Evolutionary conservation across 2,888 invertebrate species (phyloP).

Genomic region (Strigamia transsilvanica): DNA sequence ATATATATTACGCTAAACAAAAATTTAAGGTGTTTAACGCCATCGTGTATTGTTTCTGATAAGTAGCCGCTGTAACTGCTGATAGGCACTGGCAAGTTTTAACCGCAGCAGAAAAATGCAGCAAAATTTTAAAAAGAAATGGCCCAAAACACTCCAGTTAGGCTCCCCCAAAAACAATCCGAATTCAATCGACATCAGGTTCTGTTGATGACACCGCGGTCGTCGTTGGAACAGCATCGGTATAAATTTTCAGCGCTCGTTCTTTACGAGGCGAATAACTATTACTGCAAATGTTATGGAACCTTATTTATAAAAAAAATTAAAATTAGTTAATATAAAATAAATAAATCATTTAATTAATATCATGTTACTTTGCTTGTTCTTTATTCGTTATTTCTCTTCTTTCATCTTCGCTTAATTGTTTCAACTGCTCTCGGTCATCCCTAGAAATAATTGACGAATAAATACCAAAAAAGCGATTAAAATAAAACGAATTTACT

Average conservation of each 20-base stretch:
- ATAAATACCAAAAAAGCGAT: background rate
- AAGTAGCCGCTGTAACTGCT: constrained; percentile 42
- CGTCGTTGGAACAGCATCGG: constrained; percentile 66
- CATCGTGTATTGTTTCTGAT: background rate
- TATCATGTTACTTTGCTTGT: constrained; percentile 63
- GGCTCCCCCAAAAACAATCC: background rate
- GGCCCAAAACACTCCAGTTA: constrained; percentile 24
- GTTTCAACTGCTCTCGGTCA: constrained; percentile 69
- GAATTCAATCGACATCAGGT: constrained; percentile 51
- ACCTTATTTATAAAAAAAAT: constrained; percentile 55
- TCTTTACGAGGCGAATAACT: constrained; percentile 72
- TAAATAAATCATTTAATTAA: background rate
- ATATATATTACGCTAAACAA: constrained; percentile 10
- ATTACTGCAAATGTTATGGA: constrained; percentile 56
- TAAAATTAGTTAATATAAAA: background rate
- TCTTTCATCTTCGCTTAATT: constrained; percentile 71
- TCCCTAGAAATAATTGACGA: constrained; percentile 68
- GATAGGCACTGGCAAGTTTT: constrained; percentile 25
- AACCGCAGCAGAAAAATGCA: constrained; percentile 46
- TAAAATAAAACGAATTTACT: constrained; percentile 65
- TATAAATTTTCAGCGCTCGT: constrained; percentile 76
- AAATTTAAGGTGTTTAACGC: constrained; percentile 10
- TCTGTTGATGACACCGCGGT: constrained; percentile 37
- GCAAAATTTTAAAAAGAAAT: constrained; percentile 10
- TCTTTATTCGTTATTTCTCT: constrained; percentile 72